Percentiles rank a stretch among this genome's conserved stretches.
Evolutionary conservation across 1,140 invertebrate genomes (phyloP).

Genomic region (Coenobita brevimanus): DNA sequence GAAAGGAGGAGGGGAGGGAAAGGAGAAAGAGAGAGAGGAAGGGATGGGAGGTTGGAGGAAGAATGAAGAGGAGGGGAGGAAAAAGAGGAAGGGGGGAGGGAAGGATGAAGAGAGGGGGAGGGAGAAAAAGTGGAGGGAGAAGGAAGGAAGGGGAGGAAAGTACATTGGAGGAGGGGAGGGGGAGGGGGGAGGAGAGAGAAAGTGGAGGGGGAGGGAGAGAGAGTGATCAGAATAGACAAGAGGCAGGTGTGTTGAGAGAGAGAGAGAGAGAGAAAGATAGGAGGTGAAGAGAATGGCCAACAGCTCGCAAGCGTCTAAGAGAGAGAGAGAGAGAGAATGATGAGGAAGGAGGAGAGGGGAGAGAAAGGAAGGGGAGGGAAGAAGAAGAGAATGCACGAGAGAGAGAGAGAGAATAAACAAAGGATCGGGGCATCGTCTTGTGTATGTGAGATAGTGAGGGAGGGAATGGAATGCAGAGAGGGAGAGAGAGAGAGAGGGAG

Average conservation of each 20-base stretch:
- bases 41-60: not conserved
- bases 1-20: not conserved
- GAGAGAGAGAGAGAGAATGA: conserved; percentile 3
- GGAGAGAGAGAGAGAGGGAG: too few relatives aligned
- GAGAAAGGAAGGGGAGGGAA: not conserved
- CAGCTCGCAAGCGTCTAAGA: too few relatives aligned
- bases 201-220: not conserved
- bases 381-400: not conserved
- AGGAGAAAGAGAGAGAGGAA: not conserved
- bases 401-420: not conserved
- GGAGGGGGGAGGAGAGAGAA: not conserved
- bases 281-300: not conserved
- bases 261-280: conserved; percentile 21
- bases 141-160: not conserved
- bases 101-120: not conserved
- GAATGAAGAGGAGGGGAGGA: not conserved
- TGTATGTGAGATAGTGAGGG: not conserved
- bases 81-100: not conserved
- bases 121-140: not conserved
- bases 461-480: too few relatives aligned
- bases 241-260: not conserved
- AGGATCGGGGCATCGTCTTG: not conserved
- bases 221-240: not conserved
- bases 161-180: not conserved
- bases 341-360: not conserved